Percentiles rank a stretch among this genome's conserved stretches.
phyloP scores from a whole-genome alignment of 2,113 vertebrate genomes.

The Origma solitaria region DNA sequence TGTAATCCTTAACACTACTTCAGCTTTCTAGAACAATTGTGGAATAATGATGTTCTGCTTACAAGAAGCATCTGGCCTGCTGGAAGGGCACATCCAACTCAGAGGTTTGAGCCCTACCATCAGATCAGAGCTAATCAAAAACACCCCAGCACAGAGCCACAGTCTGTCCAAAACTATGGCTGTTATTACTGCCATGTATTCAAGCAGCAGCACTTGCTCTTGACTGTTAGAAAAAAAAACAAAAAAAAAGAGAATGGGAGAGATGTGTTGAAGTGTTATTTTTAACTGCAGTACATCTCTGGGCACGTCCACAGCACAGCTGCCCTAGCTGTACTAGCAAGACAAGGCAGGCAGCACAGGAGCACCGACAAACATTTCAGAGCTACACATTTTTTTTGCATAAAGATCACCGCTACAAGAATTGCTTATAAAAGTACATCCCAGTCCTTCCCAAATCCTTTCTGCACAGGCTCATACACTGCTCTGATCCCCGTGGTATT shows the following conservation, averaged over 20 bases:
- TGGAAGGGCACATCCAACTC: not conserved
- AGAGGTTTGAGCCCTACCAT: not conserved
- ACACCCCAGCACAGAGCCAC: not conserved
- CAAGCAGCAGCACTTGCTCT: not conserved
- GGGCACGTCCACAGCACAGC: not conserved
- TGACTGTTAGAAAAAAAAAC: not conserved
- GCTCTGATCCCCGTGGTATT: not conserved
- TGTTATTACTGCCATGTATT: not conserved
- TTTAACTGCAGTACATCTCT: not conserved
- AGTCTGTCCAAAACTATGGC: not conserved
- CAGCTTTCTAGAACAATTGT: fast-evolving
- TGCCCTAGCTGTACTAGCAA: not conserved
- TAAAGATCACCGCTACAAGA: not conserved
- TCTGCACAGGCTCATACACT: not conserved
- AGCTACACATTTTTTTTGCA: not conserved
- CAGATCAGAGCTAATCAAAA: not conserved
- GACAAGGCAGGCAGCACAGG: not conserved
- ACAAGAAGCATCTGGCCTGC: not conserved
- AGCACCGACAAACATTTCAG: not conserved
- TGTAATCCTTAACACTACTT: not conserved
- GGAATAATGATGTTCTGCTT: not conserved
- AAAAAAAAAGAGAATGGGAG: not conserved
- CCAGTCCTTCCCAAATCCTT: not conserved
- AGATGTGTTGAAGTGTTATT: not conserved
- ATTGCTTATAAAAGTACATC: not conserved